Conservation (phyloP, 2,113 vertebrate species). For the Alectura lathami region DNA sequence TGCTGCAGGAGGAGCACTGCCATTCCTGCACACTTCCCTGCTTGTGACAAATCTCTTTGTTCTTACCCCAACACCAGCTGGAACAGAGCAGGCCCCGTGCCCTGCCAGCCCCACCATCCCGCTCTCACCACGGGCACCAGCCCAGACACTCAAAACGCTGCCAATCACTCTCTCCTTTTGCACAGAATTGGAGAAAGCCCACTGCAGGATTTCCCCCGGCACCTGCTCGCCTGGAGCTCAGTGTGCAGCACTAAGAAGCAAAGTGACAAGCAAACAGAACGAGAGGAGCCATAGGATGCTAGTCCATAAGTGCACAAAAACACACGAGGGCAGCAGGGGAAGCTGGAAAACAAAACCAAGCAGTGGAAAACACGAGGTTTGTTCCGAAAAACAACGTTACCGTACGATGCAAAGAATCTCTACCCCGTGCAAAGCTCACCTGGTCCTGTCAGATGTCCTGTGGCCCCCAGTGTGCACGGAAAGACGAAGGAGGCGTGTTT, state of each 20-base stretch:
- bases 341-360: neutral
- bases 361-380: neutral
- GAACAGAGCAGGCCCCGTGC: neutral
- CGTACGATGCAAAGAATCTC: neutral
- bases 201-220: neutral
- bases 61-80: neutral
- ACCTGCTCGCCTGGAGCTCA: neutral
- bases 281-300: neutral
- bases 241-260: neutral
- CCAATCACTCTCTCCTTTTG: neutral
- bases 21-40: neutral
- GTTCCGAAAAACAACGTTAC: neutral
- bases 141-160: neutral
- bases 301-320: neutral
- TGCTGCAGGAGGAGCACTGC: neutral
- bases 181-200: neutral
- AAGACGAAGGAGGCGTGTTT: constrained; percentile 26
- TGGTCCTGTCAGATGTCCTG: constrained; percentile 69
- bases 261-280: neutral
- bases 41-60: neutral
- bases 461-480: constrained; percentile 30
- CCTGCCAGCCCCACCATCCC: neutral
- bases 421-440: constrained; percentile 71
- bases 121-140: neutral
- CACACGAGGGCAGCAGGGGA: neutral